Evolutionary conservation across 2,888 invertebrate genomes (phyloP).

Genomic region (Melanostoma scalare): DNA sequence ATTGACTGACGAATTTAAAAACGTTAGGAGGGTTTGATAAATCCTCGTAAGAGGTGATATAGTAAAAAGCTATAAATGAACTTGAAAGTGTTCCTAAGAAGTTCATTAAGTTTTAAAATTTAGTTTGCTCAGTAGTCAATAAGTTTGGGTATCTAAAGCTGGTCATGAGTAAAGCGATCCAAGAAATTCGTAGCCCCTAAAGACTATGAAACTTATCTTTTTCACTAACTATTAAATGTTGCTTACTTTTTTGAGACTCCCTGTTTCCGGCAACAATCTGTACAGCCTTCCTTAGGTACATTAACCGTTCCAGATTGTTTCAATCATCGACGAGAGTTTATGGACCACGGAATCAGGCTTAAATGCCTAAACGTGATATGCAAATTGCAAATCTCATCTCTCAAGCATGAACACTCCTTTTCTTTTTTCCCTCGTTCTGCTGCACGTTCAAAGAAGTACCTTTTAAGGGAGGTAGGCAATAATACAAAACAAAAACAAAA

Average conservation of each 20-base stretch:
- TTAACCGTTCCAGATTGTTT: conserved; percentile 60
- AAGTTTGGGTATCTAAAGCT: too few species aligned
- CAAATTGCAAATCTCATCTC: conserved; percentile 68
- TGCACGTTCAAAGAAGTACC: conserved; percentile 28
- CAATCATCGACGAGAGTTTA: conserved; percentile 67
- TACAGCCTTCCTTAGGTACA: background rate
- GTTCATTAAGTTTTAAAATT: too few species aligned
- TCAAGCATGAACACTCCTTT: conserved; percentile 18
- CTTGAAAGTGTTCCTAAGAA: too few species aligned
- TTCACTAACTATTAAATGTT: too few species aligned
- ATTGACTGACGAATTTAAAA: too few species aligned
- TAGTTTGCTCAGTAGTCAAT: too few species aligned
- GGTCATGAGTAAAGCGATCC: too few species aligned
- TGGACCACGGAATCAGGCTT: conserved; percentile 68
- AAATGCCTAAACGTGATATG: conserved; percentile 71
- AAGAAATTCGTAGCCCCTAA: too few species aligned
- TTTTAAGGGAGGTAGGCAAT: conserved; percentile 40
- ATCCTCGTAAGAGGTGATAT: too few species aligned
- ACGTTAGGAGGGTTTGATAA: too few species aligned
- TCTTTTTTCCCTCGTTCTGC: background rate
- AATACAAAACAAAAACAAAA: conserved; percentile 8
- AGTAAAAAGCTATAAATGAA: too few species aligned
- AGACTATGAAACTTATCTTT: too few species aligned
- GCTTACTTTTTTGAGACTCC: background rate
- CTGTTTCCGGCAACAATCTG: background rate